Percentiles rank a stretch among this genome's conserved stretches.
These are phyloP conservation scores for Leptura quadrifasciata DNA, from an alignment of 2,888 invertebrate species.

Conservation along the genomic window DNA sequence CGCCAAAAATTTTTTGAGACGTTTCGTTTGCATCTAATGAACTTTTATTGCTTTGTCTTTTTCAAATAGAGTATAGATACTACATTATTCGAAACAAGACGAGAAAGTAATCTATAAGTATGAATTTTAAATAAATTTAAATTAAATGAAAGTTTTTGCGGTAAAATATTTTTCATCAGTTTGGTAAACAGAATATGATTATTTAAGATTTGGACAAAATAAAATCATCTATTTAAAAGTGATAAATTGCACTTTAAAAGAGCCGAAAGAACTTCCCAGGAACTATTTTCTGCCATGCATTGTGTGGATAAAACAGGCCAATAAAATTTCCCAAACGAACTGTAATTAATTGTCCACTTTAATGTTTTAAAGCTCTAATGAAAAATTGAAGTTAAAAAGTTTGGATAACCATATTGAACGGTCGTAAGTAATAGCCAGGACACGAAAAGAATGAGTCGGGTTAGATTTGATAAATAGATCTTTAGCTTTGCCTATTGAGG, in stretches of 20 bases:
- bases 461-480: constrained; percentile 44
- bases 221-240: constrained; percentile 8
- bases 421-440: constrained; percentile 29
- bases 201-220: neutral
- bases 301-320: constrained; percentile 17
- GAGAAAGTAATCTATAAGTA: too few species aligned
- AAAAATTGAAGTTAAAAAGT: constrained; percentile 44
- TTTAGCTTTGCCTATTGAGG: constrained; percentile 31
- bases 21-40: too few species aligned
- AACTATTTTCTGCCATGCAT: constrained; percentile 26
- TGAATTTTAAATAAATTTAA: too few species aligned
- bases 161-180: neutral
- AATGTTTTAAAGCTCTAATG: constrained; percentile 42
- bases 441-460: constrained; percentile 38
- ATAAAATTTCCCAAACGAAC: constrained; percentile 15
- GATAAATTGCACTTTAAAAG: neutral
- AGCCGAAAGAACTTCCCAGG: constrained; percentile 10
- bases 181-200: neutral
- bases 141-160: too few species aligned
- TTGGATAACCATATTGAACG: constrained; percentile 42
- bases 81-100: too few species aligned
- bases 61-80: too few species aligned
- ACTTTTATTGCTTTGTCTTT: too few species aligned
- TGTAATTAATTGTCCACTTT: constrained; percentile 42
- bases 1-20: too few species aligned